phyloP scores from a whole-genome alignment of 2,113 vertebrate genomes.

The Ahaetulla prasina region DNA sequence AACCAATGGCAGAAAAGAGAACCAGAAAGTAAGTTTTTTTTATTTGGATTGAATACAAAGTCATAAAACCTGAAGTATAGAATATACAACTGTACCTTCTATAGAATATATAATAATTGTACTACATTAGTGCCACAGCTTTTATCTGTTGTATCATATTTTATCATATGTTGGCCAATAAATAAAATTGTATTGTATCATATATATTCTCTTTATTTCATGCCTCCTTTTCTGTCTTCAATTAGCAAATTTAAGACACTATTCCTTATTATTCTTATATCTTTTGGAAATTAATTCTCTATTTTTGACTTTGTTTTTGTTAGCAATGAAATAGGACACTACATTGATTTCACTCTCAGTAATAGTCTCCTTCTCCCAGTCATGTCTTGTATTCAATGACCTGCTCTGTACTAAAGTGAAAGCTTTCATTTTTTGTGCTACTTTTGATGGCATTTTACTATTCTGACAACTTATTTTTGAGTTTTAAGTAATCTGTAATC shows the following conservation, averaged over 20 bases:
- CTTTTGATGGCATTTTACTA: neutral
- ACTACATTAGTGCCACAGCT: neutral
- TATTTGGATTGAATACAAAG: neutral
- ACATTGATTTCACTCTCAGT: neutral
- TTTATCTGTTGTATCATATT: neutral
- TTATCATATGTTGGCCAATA: neutral
- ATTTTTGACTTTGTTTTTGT: neutral
- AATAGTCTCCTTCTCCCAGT: neutral
- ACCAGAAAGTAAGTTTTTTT: constrained; percentile 66
- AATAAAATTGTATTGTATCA: neutral
- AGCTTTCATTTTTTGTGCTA: neutral
- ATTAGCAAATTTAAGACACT: neutral
- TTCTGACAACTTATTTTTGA: neutral
- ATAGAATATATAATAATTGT: neutral
- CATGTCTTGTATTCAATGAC: neutral
- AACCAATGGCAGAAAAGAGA: constrained; percentile 51
- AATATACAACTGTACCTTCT: neutral
- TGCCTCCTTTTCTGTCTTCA: neutral
- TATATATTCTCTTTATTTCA: neutral
- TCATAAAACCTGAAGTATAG: neutral
- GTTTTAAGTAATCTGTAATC: neutral
- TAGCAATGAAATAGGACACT: neutral
- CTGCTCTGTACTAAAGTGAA: neutral
- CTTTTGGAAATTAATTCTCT: neutral
- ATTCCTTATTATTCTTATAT: neutral